Conservation (phyloP, 2,113 vertebrate genomes). For the Acanthochromis polyacanthus region DNA sequence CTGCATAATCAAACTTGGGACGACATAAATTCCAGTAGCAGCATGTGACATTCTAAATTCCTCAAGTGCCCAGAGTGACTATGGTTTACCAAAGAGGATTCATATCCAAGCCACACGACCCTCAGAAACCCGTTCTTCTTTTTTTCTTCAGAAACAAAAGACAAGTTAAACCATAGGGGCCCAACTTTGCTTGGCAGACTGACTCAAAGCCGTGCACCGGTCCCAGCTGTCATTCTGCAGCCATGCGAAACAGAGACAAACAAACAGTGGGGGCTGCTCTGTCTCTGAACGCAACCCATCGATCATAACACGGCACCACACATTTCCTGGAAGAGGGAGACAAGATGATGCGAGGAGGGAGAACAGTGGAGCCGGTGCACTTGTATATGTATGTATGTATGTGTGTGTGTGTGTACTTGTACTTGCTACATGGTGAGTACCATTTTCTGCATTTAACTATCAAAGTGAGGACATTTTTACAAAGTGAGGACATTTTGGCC, state of each 20-base stretch:
- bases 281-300: constrained; percentile 73
- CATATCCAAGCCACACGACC: constrained; percentile 20
- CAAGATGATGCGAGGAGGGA: constrained; percentile 54
- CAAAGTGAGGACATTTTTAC: too few relatives aligned
- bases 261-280: constrained; percentile 74
- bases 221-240: constrained; percentile 74
- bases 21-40: constrained; percentile 34
- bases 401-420: constrained; percentile 22
- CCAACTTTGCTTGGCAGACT: constrained; percentile 58
- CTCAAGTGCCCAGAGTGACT: constrained; percentile 33
- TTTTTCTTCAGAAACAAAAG: constrained; percentile 31
- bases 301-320: constrained; percentile 68
- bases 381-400: constrained; percentile 17
- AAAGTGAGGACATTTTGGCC: too few relatives aligned
- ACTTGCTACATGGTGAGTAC: too few relatives aligned
- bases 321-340: constrained; percentile 74
- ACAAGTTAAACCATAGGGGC: constrained; percentile 23
- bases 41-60: constrained; percentile 43
- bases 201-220: constrained; percentile 50
- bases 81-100: constrained; percentile 46
- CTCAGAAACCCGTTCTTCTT: constrained; percentile 26
- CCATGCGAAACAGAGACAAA: constrained; percentile 74
- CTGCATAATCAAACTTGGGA: constrained; percentile 36
- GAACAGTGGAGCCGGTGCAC: constrained; percentile 37
- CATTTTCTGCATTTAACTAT: too few relatives aligned